phyloP scores from a whole-genome alignment of 2,888 invertebrate species.

The Apodemia hepburni region DNA sequence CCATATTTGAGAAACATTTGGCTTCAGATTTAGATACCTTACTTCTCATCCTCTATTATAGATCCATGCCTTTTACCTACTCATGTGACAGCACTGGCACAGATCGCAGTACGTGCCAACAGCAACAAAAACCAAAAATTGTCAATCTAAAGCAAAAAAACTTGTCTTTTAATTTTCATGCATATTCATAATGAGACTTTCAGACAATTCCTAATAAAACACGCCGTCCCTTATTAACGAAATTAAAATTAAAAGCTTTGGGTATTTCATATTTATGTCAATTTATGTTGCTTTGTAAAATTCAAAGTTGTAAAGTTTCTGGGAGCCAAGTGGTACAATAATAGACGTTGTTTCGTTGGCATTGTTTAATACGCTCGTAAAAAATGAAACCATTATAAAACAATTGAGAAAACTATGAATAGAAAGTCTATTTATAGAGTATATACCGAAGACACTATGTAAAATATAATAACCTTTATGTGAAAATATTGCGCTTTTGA shows the following conservation, averaged over 20 bases:
- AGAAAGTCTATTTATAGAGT: background rate
- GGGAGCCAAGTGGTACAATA: background rate
- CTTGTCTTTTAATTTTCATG: background rate
- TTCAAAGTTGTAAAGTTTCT: constrained; percentile 2
- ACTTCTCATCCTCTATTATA: no score
- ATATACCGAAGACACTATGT: no score
- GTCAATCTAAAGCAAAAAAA: background rate
- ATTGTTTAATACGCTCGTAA: background rate
- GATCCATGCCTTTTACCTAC: no score
- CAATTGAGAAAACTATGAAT: background rate
- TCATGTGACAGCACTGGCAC: no score
- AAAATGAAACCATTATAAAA: background rate
- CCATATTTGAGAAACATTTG: no score
- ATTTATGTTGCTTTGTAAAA: background rate
- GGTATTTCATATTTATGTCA: constrained; percentile 13
- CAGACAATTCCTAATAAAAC: constrained; percentile 6
- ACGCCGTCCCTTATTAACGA: constrained; percentile 8
- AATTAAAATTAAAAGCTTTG: constrained; percentile 7
- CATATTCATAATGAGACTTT: constrained; percentile 13
- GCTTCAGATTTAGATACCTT: no score
- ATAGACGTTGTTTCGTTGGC: background rate
- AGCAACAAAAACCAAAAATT: background rate
- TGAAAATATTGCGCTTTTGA: no score
- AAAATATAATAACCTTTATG: no score
- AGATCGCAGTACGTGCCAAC: background rate